Evolutionary conservation across 2,888 invertebrate species (phyloP), one percentile per base, ranked within the genome.

Genomic region (Siphonodentalium dalli): DNA sequence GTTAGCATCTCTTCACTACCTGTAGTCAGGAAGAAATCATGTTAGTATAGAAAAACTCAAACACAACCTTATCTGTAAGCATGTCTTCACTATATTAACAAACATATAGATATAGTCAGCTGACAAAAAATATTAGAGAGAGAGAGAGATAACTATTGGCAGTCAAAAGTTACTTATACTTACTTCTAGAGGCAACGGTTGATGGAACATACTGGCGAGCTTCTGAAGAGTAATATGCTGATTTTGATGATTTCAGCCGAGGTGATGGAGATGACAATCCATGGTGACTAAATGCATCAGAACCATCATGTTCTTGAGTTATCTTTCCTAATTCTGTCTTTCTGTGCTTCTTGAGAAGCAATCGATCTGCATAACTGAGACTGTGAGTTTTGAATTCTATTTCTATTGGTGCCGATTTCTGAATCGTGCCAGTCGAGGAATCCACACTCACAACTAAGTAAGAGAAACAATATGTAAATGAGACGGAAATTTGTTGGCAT

Each of bases 321-420:
- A 65, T 33, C 5, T 59, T 47, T 18, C 62, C 71, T 6, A 75
- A 54, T 21, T 76, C 72, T 13, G 71, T 70, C 41, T 77, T 63
- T 42, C 79, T 59, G 53, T 78, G 75, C 54, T 74, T 72, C 68
- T 79, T 79, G 26, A 81, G 61, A 47, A 81, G 50, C 7, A 81
- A 70, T 34, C 72, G 62, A 40, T 81, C 79, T 1, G 78, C 79
- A 52, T 80, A 80, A 20, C 65, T 71, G 24, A 78, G 54, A 18
- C 62, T 64, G 38, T 58, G 55, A n/a, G 65, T 59, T 49, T 64
- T 58, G 58, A 75, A 80, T 39, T 68, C 71, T 26, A 78, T 74
- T 24, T 78, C 74, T 20, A 71, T 44, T 7, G 67, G 66, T 24
- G 62, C 50, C 8, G 40, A 35, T 33, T 43, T 57, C 1, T 56